Evolutionary conservation across 2,888 invertebrate genomes (phyloP), one percentile per base, ranked within the genome.

Genomic region (Aethes cnicana): DNA sequence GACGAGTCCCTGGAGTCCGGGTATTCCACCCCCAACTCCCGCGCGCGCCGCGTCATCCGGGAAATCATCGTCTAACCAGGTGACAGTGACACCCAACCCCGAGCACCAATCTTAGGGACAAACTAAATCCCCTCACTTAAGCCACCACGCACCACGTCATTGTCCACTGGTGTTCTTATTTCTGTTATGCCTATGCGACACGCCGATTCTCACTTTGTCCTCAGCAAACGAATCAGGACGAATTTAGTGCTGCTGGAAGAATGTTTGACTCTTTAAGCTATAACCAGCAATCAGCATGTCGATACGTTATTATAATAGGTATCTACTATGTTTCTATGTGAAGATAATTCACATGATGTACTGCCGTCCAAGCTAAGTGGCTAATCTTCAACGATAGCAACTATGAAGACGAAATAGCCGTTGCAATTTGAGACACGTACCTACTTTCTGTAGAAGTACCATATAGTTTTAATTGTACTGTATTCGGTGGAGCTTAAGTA

Each of bases 1-100:
- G 97, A 97, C 88, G 97, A 97, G 90, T 96, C 96, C 67, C 92
- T 97, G 44, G 97, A 97, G 88, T 96, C 96, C 58, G 97, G 97
- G 47, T 97, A 97, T 86, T 97, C 97, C 60, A 97, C 97, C 64
- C 97, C 97, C 58, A 97, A 97, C 90, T 96, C 97, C 69, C 93
- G 97, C 77, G 95, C 96, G 74, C 93, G 97, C 66, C 92, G 97
- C 77, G 97, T 97, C 83, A 97, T 97, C 74, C 93, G 97, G 68
- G 97, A 97, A 90, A 97, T 97, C 84, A 97, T 97, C 84, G 97
- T 97, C 74, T 95, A 92, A 93, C 57, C 11, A 2, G 7, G 2
- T 2, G 9, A 12, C 41, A 18, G 9, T n/a, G 16, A 3, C 16
- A 8, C 8, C 32, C 17, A 32, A 32, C 7, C 4, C n/a, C 16